Base-by-base conservation (phyloP, 2,113 vertebrate genomes). In the Salminus brasiliensis region DNA sequence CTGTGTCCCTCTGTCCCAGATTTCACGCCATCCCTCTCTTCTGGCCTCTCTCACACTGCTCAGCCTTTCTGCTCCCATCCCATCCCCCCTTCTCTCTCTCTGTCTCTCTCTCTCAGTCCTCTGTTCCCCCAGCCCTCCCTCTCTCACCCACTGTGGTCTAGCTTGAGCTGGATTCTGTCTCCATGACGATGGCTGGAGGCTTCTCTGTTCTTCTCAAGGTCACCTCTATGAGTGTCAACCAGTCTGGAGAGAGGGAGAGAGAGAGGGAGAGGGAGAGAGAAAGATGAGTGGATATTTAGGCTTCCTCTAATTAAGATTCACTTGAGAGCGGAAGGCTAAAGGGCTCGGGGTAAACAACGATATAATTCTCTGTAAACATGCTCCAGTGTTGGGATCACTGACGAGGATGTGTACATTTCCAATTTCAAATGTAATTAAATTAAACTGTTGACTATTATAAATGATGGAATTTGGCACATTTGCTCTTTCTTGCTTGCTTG, bases 141-240 rank as follows among this genome's bases (percentile, higher is more conserved):
- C 70, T 79, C 53, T 72, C 66, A 75, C 65, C 74, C 83, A 85
- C 85, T 76, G 80, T 86, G 80, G 81, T 85, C 69, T 72, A 62
- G 73, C 72, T 68, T 81, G 76, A 81, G 80, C 83, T 83, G 74
- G 81, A 85, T 88, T 72, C 77, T 69, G 87, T 92, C 87, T 89
- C 91, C 89, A 89, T 92, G 89, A 88, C 68, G 41, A 92, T 91
- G 71, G 76, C 86, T 88, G 57, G 63, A 80, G 73, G 88, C 82
- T 87, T 69, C 53, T 76, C 86, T 89, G 79, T 71, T 80, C 69
- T 79, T 78, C 76, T 85, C 89, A 91, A 91, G 89, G 90, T 92
- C 89, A 91, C 86, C 86, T 87, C 87, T 84, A 84, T 63, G 68
- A 60, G 59, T 80, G 80, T 87, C 85, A 85, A 52, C 66, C 66